These are phyloP conservation scores for Pogonognathellus flavescens DNA, from an alignment of 1,140 invertebrate species.

Conservation along the genomic window DNA sequence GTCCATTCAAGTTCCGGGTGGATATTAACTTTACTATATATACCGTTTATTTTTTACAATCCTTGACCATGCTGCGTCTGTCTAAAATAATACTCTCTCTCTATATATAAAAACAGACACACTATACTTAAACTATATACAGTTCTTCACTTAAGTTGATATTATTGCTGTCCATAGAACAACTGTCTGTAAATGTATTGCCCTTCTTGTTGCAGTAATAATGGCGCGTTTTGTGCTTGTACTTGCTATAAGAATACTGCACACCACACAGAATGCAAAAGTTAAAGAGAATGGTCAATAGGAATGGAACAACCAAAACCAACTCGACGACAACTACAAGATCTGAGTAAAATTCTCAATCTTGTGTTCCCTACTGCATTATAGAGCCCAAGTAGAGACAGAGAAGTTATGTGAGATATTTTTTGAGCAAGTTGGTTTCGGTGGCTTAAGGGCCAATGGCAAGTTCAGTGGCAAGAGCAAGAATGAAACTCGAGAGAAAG, in stretches of 20 bases:
- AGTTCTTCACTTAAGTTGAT: too few relatives aligned
- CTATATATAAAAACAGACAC: too few relatives aligned
- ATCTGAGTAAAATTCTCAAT: neutral
- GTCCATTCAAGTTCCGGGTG: neutral
- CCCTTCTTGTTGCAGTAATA: neutral
- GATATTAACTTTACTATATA: neutral
- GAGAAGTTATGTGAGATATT: neutral
- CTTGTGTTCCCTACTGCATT: neutral
- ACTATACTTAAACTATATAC: too few relatives aligned
- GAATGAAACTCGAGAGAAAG: too few relatives aligned
- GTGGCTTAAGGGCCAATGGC: too few relatives aligned
- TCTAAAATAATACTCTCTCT: too few relatives aligned
- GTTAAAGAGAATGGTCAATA: neutral
- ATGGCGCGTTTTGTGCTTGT: neutral
- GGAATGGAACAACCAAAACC: too few relatives aligned
- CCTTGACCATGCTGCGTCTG: too few relatives aligned
- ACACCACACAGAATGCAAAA: constrained; percentile 1
- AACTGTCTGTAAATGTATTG: neutral
- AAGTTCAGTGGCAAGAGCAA: too few relatives aligned
- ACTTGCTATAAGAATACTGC: too few relatives aligned
- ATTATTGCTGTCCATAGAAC: neutral
- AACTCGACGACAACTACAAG: too few relatives aligned
- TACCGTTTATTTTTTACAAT: neutral
- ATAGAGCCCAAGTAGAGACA: too few relatives aligned
- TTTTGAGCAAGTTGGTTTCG: neutral